Conservation (phyloP, 2,113 vertebrate species). For the Megaceryle maxima region DNA sequence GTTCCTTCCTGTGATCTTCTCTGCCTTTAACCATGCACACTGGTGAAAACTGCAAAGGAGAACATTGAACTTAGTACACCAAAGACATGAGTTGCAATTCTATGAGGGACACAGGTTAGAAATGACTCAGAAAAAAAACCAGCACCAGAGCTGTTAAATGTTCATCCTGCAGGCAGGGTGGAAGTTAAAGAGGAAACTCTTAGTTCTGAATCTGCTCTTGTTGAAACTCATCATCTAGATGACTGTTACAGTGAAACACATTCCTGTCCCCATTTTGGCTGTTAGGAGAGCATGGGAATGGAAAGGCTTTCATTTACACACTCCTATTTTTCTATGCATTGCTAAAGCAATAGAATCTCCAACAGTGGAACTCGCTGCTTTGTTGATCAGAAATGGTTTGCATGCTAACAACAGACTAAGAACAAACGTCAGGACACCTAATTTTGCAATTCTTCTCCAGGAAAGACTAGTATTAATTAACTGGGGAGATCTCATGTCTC, state of each 20-base stretch:
- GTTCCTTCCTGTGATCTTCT: slow-evolving; percentile 34
- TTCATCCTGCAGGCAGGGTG: neutral
- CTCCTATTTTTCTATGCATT: neutral
- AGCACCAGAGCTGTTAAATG: neutral
- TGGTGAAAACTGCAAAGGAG: neutral
- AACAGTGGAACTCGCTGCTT: neutral
- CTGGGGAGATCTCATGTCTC: neutral
- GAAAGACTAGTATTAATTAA: neutral
- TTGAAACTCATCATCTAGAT: neutral
- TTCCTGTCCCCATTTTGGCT: neutral
- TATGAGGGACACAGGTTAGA: neutral
- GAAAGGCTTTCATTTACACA: neutral
- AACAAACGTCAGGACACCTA: neutral
- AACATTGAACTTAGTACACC: neutral
- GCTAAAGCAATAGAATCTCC: neutral
- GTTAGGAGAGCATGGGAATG: neutral
- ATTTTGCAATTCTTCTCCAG: neutral
- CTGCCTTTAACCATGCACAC: neutral
- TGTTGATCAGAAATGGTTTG: neutral
- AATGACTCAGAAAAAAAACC: neutral
- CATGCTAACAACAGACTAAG: neutral
- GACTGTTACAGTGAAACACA: neutral
- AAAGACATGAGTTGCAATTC: neutral
- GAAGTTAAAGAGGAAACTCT: neutral
- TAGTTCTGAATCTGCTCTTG: neutral